Evolutionary conservation across 2,797 vertebrate species (phyloP), one percentile per base, ranked within the genome.

Genomic region (Platyrinchus mystaceus): DNA sequence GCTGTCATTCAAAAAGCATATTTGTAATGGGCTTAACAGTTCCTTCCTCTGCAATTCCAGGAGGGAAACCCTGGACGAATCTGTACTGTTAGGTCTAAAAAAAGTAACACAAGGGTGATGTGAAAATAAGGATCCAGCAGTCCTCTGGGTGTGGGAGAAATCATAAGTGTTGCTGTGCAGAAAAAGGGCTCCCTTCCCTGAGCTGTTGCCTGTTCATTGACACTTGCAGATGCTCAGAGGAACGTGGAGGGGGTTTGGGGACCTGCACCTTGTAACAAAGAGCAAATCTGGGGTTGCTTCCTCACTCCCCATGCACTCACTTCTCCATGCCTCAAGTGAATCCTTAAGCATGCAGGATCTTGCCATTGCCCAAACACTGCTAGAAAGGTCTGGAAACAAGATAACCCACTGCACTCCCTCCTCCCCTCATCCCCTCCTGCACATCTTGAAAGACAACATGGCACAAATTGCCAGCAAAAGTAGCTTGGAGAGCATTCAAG

Each of bases 381-480:
- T 12, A 11, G 41, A 47, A 84, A 83, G 27, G 47, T 39, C 36
- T 81, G 66, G 64, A 66, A 84, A 66, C 0, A 30, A 30, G 27
- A n/a, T 2, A 67, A 84, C n/a, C 10, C 24, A 4, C 50, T 21
- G 41, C 66, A 10, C 26, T 47, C 14, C 64, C 50, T 41, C 22
- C 46, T 73, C 30, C 37, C 59, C 36, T 27, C 16, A 3, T 28
- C 43, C 39, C 6, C 55, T 78, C 47, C 44, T 0, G 4, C 60
- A 8, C 24, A 6, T 74, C 91, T 84, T 70, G 87, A 90, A 85
- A 88, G 88, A 23, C 53, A 82, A 22, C 30, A 2, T 24, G 79
- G 77, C 75, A 77, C 30, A 89, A 87, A 93, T 80, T 71, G 89
- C 43, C 27, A 39, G 81, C 22, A 46, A 53, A 85, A 94, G 93